These are phyloP conservation scores for Myathropa florea DNA, from an alignment of 2,888 invertebrate genomes.

Conservation along the genomic window DNA sequence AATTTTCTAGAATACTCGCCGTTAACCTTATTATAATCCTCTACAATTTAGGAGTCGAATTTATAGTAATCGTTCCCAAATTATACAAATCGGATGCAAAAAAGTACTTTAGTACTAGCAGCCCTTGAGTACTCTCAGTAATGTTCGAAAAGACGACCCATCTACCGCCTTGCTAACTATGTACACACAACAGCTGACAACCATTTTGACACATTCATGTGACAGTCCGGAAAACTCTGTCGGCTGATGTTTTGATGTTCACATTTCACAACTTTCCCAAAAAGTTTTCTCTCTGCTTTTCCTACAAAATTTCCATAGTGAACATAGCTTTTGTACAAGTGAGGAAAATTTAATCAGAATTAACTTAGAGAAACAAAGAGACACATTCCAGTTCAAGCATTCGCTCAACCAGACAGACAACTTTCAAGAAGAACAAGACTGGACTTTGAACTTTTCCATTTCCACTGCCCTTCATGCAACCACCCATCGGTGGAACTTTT, in stretches of 20 bases:
- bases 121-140: not conserved
- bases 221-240: not conserved
- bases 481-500: not conserved
- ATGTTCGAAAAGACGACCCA: not conserved
- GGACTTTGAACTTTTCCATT: constrained; percentile 24
- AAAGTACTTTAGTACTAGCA: not conserved
- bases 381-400: not conserved
- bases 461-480: not conserved
- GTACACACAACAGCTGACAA: not conserved
- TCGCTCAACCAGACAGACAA: not conserved
- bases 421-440: constrained; percentile 2
- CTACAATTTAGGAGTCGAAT: too few relatives aligned
- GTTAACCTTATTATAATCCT: too few relatives aligned
- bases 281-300: not conserved
- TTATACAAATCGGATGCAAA: too few relatives aligned
- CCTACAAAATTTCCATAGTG: not conserved
- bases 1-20: too few relatives aligned
- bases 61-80: too few relatives aligned
- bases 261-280: not conserved
- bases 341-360: not conserved
- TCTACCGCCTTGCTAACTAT: not conserved
- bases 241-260: not conserved
- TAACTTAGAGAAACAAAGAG: not conserved
- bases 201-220: not conserved
- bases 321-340: not conserved